Percentiles rank a stretch among this genome's conserved stretches.
These are phyloP conservation scores for Chionis minor DNA, from an alignment of 2,113 vertebrate species.

Conservation along the genomic window DNA sequence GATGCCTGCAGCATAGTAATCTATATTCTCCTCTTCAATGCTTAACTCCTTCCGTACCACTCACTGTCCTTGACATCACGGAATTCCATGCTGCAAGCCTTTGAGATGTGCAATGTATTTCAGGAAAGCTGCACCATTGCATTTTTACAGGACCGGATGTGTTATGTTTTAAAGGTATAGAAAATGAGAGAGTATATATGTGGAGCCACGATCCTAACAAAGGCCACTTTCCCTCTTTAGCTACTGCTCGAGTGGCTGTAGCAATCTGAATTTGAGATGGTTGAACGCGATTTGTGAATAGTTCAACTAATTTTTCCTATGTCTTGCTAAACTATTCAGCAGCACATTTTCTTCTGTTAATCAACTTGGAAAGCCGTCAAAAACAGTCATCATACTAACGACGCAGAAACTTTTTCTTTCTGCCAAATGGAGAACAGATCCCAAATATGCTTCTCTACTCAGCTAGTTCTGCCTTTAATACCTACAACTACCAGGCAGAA, in stretches of 20 bases:
- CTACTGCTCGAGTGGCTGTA: neutral
- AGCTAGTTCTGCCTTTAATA: neutral
- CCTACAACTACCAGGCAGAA: neutral
- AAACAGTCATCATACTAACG: neutral
- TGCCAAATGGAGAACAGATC: neutral
- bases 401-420: neutral
- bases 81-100: neutral
- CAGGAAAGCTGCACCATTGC: neutral
- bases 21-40: neutral
- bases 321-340: neutral
- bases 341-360: neutral
- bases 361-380: neutral
- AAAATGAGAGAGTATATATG: neutral
- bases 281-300: neutral
- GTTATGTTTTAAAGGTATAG: neutral
- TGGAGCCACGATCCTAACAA: neutral
- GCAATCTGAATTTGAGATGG: neutral
- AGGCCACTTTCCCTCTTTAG: neutral
- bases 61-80: neutral
- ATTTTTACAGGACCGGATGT: neutral
- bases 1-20: neutral
- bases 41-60: neutral
- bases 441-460: neutral
- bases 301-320: neutral
- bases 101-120: neutral